phyloP scores from a whole-genome alignment of 2,888 invertebrate species.

The Hemicrepidius hirtus region DNA sequence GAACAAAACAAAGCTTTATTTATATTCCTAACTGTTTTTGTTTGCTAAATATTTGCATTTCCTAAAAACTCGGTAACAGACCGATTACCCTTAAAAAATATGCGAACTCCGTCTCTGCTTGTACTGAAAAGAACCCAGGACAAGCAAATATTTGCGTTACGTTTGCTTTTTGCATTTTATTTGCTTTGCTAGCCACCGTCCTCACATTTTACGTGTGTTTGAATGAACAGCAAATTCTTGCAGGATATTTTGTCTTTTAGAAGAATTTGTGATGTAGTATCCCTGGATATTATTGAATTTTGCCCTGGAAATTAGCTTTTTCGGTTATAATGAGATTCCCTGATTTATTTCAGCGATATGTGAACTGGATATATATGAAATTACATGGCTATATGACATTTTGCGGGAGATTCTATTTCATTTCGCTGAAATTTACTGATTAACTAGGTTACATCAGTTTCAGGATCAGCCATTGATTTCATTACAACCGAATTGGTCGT shows the following conservation, averaged over 20 bases:
- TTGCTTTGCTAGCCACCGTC: not conserved
- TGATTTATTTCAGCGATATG: conserved; percentile 22
- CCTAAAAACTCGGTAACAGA: not conserved
- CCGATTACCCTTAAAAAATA: conserved; percentile 4
- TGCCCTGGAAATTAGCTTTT: conserved; percentile 4
- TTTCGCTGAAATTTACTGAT: conserved; percentile 18
- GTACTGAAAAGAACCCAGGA: not conserved
- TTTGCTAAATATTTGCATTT: not conserved
- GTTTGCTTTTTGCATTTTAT: conserved; percentile 7
- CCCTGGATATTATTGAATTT: conserved; percentile 1
- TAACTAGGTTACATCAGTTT: conserved; percentile 19
- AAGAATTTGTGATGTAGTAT: not conserved
- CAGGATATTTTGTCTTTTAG: not conserved
- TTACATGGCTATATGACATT: conserved; percentile 11
- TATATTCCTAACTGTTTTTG: not conserved
- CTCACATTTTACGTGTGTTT: not conserved
- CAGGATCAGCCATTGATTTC: conserved; percentile 20
- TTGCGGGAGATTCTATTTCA: conserved; percentile 9
- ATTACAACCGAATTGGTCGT: not conserved
- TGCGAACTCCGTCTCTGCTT: not conserved
- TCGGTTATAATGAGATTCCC: not conserved
- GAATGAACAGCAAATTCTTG: not conserved
- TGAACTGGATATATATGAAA: conserved; percentile 1
- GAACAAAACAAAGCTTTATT: no score
- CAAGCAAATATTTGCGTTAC: conserved; percentile 1